Conservation (phyloP, 1,140 invertebrate species). For the Drosophila aff. region DNA sequence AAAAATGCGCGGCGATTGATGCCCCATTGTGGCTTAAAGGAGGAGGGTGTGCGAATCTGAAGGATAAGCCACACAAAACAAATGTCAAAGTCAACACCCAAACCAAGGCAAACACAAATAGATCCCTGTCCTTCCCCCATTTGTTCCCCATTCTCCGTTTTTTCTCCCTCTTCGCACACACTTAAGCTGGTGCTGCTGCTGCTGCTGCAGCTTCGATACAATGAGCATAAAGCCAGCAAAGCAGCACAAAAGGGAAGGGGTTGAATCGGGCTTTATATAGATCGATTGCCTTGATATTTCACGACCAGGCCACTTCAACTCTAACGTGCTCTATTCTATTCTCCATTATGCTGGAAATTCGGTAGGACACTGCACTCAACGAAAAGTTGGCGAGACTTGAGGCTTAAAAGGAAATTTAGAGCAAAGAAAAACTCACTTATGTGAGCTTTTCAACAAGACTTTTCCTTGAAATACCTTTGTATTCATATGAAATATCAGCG, state of each 20-base stretch:
- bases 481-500: no score
- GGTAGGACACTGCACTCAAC: conserved; percentile 3
- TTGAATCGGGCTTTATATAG: conserved; percentile 20
- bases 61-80: conserved; percentile 81
- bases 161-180: conserved; percentile 30
- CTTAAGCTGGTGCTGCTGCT: conserved; percentile 46
- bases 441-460: background rate
- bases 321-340: conserved; percentile 37
- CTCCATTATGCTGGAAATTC: conserved; percentile 24
- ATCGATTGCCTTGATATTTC: conserved; percentile 72
- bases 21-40: conserved; percentile 56
- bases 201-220: conserved; percentile 42
- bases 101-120: conserved; percentile 62
- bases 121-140: conserved; percentile 7
- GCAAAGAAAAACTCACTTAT: background rate
- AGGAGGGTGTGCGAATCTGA: conserved; percentile 51
- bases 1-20: conserved; percentile 72
- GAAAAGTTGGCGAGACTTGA: background rate
- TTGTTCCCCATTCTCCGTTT: background rate
- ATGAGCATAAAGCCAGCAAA: conserved; percentile 30
- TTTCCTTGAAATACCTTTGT: no score
- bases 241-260: conserved; percentile 22
- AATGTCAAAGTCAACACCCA: conserved; percentile 81
- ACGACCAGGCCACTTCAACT: conserved; percentile 56
- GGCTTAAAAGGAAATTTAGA: background rate